These are phyloP conservation scores for Anniella stebbinsi DNA, from an alignment of 2,797 vertebrate genomes.

Conservation along the genomic window DNA sequence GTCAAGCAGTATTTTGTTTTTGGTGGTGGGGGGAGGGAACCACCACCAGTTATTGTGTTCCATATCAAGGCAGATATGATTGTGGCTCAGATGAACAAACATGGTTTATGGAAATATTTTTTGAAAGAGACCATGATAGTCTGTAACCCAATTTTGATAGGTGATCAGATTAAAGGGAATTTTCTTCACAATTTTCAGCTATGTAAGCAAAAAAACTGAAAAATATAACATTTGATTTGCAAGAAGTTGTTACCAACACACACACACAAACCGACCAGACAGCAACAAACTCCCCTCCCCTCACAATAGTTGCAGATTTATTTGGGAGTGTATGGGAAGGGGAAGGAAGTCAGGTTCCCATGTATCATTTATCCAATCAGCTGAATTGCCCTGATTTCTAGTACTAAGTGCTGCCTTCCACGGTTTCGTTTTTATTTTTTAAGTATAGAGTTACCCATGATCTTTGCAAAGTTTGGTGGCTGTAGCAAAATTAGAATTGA, in stretches of 20 bases:
- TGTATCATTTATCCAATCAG: not conserved
- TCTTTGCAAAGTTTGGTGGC: not conserved
- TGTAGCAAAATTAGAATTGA: not conserved
- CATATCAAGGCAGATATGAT: not conserved
- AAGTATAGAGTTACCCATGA: not conserved
- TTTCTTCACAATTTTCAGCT: not conserved
- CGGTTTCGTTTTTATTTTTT: not conserved
- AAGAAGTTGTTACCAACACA: not conserved
- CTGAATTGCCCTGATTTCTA: not conserved
- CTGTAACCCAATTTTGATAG: not conserved
- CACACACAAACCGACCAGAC: not conserved
- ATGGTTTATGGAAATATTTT: not conserved
- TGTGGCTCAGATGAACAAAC: too few species aligned
- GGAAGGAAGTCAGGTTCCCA: not conserved
- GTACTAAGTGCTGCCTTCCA: not conserved
- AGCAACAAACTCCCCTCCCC: not conserved
- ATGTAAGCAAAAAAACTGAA: not conserved
- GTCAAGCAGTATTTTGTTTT: not conserved
- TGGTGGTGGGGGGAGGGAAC: not conserved
- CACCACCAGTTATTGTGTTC: not conserved
- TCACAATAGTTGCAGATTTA: not conserved
- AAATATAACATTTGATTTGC: not conserved
- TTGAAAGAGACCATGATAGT: not conserved
- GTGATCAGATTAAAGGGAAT: not conserved
- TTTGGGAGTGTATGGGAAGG: not conserved